Evolutionary conservation across 2,113 vertebrate species (phyloP).

Genomic region (Zapornia atra): DNA sequence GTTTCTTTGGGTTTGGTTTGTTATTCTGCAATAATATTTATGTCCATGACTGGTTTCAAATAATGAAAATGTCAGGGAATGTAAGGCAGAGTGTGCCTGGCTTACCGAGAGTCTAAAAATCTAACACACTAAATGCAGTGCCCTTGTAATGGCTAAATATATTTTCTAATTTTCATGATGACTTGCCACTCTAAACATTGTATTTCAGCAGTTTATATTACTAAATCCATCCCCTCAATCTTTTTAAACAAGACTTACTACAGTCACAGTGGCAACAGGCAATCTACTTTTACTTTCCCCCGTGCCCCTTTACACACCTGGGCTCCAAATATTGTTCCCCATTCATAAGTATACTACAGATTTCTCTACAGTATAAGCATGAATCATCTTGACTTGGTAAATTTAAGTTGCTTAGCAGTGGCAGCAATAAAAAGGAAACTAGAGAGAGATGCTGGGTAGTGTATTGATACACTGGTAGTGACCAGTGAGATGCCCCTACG

Average conservation of each 20-base stretch:
- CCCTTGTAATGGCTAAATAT: slow-evolving; percentile 49
- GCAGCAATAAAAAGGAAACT: slow-evolving; percentile 36
- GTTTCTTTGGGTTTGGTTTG: neutral
- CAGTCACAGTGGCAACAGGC: neutral
- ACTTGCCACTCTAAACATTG: slow-evolving; percentile 50
- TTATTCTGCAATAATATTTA: slow-evolving; percentile 50
- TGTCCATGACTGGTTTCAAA: neutral
- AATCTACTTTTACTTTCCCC: slow-evolving; percentile 37
- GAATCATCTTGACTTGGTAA: slow-evolving; percentile 52
- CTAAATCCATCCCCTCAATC: neutral
- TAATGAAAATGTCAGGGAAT: slow-evolving; percentile 56
- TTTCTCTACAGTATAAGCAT: neutral
- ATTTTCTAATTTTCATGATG: slow-evolving; percentile 64
- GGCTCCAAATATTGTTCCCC: slow-evolving; percentile 39
- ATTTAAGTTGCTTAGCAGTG: neutral
- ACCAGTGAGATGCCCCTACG: neutral
- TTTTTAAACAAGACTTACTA: slow-evolving; percentile 55
- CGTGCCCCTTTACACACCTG: neutral
- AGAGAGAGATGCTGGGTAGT: neutral
- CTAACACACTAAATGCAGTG: slow-evolving; percentile 47
- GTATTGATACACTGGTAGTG: neutral
- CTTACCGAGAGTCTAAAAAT: slow-evolving; percentile 35
- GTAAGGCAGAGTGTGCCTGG: slow-evolving; percentile 10
- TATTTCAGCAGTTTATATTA: slow-evolving; percentile 50
- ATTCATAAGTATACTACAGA: slow-evolving; percentile 40